phyloP scores from a whole-genome alignment of 2,797 vertebrate species.

The Peromyscus aztecus region DNA sequence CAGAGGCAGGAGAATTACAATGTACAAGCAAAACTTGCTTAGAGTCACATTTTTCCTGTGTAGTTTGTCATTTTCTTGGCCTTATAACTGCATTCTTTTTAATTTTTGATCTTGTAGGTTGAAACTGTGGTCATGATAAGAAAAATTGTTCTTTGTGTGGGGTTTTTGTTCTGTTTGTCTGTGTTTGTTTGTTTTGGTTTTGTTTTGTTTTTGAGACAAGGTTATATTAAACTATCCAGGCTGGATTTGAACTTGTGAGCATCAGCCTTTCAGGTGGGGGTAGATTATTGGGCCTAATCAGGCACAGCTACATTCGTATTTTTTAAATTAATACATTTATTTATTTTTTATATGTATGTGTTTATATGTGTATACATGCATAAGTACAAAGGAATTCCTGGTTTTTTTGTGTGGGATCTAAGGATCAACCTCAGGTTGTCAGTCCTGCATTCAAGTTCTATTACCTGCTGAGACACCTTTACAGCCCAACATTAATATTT shows the following conservation, averaged over 20 bases:
- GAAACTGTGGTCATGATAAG: neutral
- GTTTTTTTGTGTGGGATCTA: neutral
- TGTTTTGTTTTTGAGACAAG: neutral
- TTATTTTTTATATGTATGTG: neutral
- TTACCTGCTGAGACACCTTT: neutral
- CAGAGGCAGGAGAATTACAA: neutral
- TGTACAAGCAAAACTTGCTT: neutral
- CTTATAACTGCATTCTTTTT: neutral
- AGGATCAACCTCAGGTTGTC: neutral
- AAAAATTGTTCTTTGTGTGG: neutral
- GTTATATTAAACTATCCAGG: neutral
- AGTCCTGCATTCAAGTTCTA: neutral
- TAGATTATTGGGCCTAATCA: neutral
- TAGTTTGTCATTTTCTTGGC: neutral
- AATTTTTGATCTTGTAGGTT: neutral
- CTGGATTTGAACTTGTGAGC: neutral
- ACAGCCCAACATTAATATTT: neutral
- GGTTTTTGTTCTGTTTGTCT: neutral
- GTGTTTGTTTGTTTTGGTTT: neutral
- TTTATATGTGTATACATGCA: neutral
- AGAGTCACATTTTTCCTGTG: neutral
- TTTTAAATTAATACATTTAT: neutral
- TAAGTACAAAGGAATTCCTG: neutral
- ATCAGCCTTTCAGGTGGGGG: neutral
- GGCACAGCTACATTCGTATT: neutral